Conservation (phyloP, 53 echinoderm and acorn worm species). For the Echinometra lucunter region DNA sequence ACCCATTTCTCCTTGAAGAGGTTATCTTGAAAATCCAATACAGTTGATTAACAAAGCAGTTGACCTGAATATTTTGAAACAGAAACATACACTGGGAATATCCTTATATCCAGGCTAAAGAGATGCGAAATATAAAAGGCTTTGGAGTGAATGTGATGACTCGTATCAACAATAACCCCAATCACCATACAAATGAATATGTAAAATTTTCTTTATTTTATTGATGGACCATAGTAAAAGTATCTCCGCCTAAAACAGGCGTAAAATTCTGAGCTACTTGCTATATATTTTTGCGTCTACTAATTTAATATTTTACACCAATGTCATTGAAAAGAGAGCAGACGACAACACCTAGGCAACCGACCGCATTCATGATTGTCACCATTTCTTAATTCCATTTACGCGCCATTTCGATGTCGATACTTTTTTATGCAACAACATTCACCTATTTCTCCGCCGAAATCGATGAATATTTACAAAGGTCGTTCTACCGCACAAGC, state of each 20-base stretch:
- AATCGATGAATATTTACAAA: constrained; percentile 50
- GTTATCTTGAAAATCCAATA: too few species aligned
- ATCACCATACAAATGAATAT: too few species aligned
- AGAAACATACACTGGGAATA: too few species aligned
- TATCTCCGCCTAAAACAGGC: not conserved
- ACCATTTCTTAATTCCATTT: constrained; percentile 28
- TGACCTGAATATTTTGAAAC: too few species aligned
- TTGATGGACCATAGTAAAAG: not conserved
- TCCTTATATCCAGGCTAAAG: too few species aligned
- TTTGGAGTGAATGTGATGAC: too few species aligned
- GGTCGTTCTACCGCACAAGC: constrained; percentile 27
- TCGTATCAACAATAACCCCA: too few species aligned
- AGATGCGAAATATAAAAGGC: too few species aligned
- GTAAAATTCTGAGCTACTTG: not conserved
- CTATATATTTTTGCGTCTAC: not conserved
- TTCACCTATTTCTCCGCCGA: constrained; percentile 19
- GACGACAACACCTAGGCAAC: constrained; percentile 11
- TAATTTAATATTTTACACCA: not conserved
- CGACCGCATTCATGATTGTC: not conserved
- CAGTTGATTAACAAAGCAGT: too few species aligned
- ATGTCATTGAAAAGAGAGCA: not conserved
- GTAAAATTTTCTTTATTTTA: too few species aligned
- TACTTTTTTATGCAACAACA: constrained; percentile 15
- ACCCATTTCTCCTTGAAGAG: too few species aligned
- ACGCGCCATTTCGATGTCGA: constrained; percentile 40